Percentiles rank a stretch among this genome's conserved stretches.
These are phyloP conservation scores for Oasisia sp. DNA, from an alignment of 2,888 invertebrate genomes.

Conservation along the genomic window DNA sequence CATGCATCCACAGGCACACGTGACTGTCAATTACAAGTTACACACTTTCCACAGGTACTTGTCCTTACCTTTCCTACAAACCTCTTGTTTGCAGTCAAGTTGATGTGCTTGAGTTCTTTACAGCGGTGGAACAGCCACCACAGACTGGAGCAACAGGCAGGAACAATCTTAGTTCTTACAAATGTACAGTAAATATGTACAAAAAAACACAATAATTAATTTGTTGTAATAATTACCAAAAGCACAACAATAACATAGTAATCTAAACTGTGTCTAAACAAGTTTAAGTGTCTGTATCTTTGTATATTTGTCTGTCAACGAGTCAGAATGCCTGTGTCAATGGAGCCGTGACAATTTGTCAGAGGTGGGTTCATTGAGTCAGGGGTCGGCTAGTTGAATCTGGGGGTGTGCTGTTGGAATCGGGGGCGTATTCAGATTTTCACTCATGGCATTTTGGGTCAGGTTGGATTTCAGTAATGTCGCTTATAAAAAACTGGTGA, in stretches of 20 bases:
- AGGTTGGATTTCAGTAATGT: no score
- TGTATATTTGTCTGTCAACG: no score
- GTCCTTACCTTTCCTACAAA: conserved; percentile 12
- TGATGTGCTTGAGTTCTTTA: neutral
- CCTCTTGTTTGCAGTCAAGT: conserved; percentile 5
- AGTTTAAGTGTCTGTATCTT: neutral
- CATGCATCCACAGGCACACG: no score
- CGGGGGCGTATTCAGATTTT: no score
- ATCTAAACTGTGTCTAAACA: neutral
- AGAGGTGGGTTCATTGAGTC: no score
- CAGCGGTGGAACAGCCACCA: conserved; percentile 6
- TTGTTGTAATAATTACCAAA: neutral
- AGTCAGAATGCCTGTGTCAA: no score
- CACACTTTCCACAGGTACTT: neutral
- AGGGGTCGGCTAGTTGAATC: no score
- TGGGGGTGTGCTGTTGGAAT: no score
- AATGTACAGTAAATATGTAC: neutral
- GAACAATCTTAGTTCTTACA: neutral
- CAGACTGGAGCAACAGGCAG: neutral
- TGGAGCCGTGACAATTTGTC: no score
- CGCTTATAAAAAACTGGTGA: neutral
- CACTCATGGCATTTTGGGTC: no score
- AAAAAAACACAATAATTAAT: no score
- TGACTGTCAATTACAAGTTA: neutral
- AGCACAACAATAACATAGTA: neutral